Percentiles rank a stretch among this genome's conserved stretches.
Evolutionary conservation across 2,113 vertebrate genomes (phyloP).

Genomic region (Mirza zaza): DNA sequence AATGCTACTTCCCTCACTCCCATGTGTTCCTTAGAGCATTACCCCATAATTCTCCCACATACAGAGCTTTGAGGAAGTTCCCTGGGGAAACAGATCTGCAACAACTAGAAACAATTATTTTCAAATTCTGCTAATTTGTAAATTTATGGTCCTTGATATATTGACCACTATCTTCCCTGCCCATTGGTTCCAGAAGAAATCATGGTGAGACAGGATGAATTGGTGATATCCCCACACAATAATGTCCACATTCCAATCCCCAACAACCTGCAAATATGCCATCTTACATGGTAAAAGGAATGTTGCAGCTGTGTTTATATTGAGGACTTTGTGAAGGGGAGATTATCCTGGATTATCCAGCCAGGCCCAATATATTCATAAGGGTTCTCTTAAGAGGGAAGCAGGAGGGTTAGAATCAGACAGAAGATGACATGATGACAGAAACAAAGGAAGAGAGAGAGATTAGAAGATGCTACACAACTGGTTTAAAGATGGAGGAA

Average conservation of each 20-base stretch:
- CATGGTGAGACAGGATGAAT: background rate
- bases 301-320: background rate
- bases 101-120: background rate
- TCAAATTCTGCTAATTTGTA: background rate
- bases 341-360: background rate
- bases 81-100: background rate
- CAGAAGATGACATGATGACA: background rate
- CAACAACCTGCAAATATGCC: background rate
- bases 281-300: background rate
- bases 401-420: background rate
- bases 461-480: background rate
- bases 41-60: no score
- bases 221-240: background rate
- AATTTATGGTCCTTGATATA: background rate
- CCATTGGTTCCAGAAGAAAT: background rate
- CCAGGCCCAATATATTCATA: background rate
- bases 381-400: background rate
- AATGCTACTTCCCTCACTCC: background rate
- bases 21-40: background rate
- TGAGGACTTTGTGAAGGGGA: background rate
- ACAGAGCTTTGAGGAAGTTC: background rate
- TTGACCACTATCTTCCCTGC: background rate
- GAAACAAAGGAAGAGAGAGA: background rate
- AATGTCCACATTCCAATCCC: background rate
- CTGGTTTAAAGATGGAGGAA: background rate